Base-by-base conservation (phyloP, 2,113 vertebrate genomes). In the Pionites leucogaster region DNA sequence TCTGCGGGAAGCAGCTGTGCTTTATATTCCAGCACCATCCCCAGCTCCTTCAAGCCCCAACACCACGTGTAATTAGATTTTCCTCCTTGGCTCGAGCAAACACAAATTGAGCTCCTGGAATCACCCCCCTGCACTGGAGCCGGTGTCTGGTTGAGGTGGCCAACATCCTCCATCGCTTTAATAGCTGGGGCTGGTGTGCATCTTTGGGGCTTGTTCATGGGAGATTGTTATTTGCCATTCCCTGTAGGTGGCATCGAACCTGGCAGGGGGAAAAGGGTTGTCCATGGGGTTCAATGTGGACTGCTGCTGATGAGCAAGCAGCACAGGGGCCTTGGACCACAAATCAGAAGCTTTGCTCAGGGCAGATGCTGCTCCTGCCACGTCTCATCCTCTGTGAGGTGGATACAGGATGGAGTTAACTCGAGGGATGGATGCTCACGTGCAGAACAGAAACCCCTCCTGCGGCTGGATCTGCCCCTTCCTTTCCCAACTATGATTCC, bases 41-140 rank as follows among this genome's bases (percentile, higher is more conserved):
- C 35, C 84, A 3, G 95, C 96, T 96, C 93, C 97, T 98, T 93
- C 97, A 97, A 98, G 96, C 96, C 94, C 95, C 75, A 78, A 87
- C 76, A 95, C 98, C 97, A 97, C 97, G 93, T 98, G 98, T 98
- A 98, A 98, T 98, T 98, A 98, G 98, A 97, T 98, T 98, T 98
- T 98, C 94, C 97, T 97, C 96, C 97, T 92, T 95, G 95, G 97
- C 94, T 97, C 95, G 74, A 87, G 93, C 97, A 98, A 97, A 98
- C 95, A 98, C 97, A 97, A 98, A 98, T 91, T 95, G 97, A 98
- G 95, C 97, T 96, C 84, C 87, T 47, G 65, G 89, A 96, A 87
- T 97, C 92, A 44, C 87, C 94, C 68, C 92, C 69, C 93, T 29
- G 49, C 27, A 68, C 92, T 47, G 52, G 92, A 96, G 96, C 90